Evolutionary conservation across 2,888 invertebrate genomes (phyloP), one percentile per base, ranked within the genome.

Genomic region (Mycalesis mineus): DNA sequence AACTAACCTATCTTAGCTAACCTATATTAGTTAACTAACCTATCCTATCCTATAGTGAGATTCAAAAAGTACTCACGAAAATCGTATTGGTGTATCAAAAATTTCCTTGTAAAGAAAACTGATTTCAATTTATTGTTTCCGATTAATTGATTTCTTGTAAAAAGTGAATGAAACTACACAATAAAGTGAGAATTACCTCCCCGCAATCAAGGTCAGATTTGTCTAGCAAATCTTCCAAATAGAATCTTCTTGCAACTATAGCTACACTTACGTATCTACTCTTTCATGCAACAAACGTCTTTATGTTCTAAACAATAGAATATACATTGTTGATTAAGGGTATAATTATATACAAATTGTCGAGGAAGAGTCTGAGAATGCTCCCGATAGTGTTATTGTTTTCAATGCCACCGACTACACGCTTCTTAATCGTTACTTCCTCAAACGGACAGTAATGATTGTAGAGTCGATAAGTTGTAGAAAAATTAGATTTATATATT

Each of bases 181-280:
- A 86, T 82, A 69, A 73, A 63, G 49, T 49, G 33, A 49, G 47
- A 47, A 47, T 47, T 47, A 33, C 33, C 33, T 33, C 31, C 71
- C 51, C 72, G 69, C 82, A 84, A 87, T 86, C 84, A 84, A 81
- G 87, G 87, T 88, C 83, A 83, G 80, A 81, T 80, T 83, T 77
- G 80, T 82, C 82, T 78, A 75, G 78, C 75, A 77, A 84, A 80
- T 80, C 78, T 78, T 78, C 77, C 72, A 75, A 78, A 80, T 78
- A 69, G 70, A 52, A 47, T 53, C 33, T 31, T 31, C 40, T 48
- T 40, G 68, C 69, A 67, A 65, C 70, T 72, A 31, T 9, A 45
- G 13, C 31, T 14, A 44, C 4, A 31, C 14, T 14, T 4, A 13
- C 13, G 22, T 22, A 22, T 5, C 13, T 29, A 14, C 14, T 14